Evolutionary conservation across 2,113 vertebrate genomes (phyloP).

Genomic region (Peromyscus leucopus): DNA sequence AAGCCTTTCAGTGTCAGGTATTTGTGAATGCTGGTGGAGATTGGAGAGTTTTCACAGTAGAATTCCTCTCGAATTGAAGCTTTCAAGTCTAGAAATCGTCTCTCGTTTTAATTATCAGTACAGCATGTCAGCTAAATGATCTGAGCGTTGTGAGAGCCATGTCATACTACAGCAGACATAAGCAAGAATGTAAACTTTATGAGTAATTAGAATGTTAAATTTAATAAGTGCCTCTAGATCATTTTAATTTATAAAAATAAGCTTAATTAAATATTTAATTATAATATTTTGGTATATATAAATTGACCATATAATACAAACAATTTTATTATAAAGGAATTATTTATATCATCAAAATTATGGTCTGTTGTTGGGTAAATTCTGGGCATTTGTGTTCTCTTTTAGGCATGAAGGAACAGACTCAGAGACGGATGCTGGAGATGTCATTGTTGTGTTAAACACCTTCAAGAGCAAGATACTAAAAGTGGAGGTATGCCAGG

Average conservation of each 20-base stretch:
- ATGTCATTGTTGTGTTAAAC: constrained; percentile 93
- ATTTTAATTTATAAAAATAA: constrained; percentile 60
- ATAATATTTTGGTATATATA: background rate
- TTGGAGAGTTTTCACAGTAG: background rate
- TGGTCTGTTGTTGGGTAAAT: background rate
- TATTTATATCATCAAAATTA: constrained; percentile 18
- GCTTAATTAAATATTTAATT: constrained; percentile 1
- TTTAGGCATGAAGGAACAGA: constrained; percentile 95
- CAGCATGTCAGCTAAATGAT: background rate
- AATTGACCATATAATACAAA: background rate
- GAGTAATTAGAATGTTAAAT: background rate
- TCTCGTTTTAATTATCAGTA: constrained; percentile 31
- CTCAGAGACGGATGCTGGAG: constrained; percentile 88
- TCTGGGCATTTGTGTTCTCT: background rate
- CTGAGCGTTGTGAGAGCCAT: background rate
- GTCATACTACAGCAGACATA: background rate
- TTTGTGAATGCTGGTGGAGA: constrained; percentile 19
- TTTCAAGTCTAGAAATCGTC: constrained; percentile 49
- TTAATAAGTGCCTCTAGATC: constrained; percentile 40
- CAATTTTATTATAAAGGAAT: background rate
- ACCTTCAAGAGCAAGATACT: constrained; percentile 98
- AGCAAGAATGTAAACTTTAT: constrained; percentile 1
- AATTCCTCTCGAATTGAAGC: background rate
- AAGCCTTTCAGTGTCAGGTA: background rate
- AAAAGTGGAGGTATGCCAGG: constrained; percentile 93